Evolutionary conservation across 2,113 vertebrate genomes (phyloP).

Genomic region (Formicarius rufipectus): DNA sequence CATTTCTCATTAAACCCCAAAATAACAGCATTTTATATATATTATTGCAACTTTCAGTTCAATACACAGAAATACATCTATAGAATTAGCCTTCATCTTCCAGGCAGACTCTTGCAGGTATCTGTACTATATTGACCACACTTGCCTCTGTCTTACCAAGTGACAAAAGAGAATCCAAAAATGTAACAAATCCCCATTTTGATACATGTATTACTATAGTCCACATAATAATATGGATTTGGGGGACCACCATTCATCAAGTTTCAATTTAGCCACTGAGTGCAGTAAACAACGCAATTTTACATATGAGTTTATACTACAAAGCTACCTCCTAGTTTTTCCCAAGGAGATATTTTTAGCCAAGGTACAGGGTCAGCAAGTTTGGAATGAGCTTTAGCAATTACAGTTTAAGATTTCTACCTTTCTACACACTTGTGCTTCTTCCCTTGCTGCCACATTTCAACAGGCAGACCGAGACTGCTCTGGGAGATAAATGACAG

Average conservation of each 20-base stretch:
- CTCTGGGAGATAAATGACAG: too few relatives aligned
- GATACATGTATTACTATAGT: not conserved
- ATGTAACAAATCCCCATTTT: not conserved
- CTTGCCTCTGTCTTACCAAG: not conserved
- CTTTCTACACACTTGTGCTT: not conserved
- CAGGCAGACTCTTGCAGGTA: accelerated
- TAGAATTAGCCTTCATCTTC: not conserved
- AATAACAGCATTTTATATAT: not conserved
- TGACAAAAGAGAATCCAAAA: not conserved
- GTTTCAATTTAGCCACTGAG: not conserved
- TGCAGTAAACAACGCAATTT: not conserved
- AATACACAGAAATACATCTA: not conserved
- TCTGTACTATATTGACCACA: not conserved
- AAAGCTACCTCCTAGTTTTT: not conserved
- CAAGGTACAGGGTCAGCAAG: not conserved
- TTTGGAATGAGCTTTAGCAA: not conserved
- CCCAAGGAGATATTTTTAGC: not conserved
- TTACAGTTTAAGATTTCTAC: not conserved
- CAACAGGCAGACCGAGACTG: not conserved
- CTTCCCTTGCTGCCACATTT: not conserved
- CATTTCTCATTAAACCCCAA: not conserved
- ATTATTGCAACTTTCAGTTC: not conserved
- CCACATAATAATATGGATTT: not conserved
- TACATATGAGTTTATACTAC: not conserved
- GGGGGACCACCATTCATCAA: not conserved